phyloP scores from a whole-genome alignment of 2,888 invertebrate species.

The Gortyna flavago region DNA sequence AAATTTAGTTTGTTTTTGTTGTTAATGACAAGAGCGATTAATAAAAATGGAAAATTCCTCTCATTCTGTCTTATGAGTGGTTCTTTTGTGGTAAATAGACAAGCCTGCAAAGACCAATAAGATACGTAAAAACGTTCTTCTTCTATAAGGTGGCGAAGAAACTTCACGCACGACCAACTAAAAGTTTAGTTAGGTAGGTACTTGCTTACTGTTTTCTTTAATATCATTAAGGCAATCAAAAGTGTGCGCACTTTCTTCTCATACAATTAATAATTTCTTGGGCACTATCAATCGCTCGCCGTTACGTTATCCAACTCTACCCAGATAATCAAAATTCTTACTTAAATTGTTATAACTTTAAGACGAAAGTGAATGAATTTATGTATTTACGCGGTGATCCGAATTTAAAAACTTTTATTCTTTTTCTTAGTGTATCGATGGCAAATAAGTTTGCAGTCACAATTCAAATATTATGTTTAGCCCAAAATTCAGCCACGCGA shows the following conservation, averaged over 20 bases:
- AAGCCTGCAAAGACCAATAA: background rate
- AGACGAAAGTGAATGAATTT: slow-evolving; percentile 46
- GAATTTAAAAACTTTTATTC: background rate
- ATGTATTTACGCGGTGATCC: background rate
- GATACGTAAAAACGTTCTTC: background rate
- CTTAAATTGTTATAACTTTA: slow-evolving; percentile 31
- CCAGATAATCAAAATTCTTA: slow-evolving; percentile 30
- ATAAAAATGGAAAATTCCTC: background rate
- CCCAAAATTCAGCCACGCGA: background rate
- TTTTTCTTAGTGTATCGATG: background rate
- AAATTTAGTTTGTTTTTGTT: too few species aligned
- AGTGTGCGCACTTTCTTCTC: slow-evolving; percentile 39
- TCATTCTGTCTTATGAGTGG: background rate
- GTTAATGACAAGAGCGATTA: background rate
- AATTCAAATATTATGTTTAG: background rate
- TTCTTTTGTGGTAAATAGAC: too few species aligned
- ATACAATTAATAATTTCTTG: slow-evolving; percentile 35
- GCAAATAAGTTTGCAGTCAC: background rate
- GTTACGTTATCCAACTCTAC: slow-evolving; percentile 39
- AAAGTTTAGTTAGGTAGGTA: background rate
- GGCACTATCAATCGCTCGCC: too few species aligned
- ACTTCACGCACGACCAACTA: background rate
- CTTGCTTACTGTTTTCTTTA: slow-evolving; percentile 24
- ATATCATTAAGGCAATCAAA: slow-evolving; percentile 35
- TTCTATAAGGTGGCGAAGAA: background rate